Evolutionary conservation across 2,797 vertebrate species (phyloP).

Genomic region (Pseudochirops corinnae): DNA sequence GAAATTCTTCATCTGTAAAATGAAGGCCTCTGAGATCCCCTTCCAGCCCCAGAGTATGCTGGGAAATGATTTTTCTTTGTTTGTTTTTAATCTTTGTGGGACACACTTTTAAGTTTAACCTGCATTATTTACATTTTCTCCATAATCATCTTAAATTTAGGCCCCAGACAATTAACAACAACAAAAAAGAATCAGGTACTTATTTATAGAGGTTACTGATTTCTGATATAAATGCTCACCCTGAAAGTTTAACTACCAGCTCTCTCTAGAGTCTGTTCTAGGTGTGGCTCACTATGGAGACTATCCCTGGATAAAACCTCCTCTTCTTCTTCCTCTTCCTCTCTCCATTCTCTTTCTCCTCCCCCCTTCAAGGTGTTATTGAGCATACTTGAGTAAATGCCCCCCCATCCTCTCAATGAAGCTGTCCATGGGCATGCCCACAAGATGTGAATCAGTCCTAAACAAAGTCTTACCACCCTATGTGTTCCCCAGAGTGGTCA

Average conservation of each 20-base stretch:
- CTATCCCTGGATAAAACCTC: background rate
- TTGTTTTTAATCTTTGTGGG: background rate
- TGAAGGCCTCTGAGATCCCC: background rate
- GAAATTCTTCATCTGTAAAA: background rate
- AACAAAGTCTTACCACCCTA: background rate
- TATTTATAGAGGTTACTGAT: background rate
- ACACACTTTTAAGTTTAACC: background rate
- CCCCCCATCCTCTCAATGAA: background rate
- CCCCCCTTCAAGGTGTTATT: background rate
- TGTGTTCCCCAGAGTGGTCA: background rate
- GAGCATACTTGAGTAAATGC: background rate
- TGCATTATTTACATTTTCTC: background rate
- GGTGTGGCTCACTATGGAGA: background rate
- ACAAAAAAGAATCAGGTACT: background rate
- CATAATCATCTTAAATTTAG: background rate
- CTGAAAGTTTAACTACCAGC: background rate
- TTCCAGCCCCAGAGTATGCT: background rate
- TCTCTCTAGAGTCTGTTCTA: background rate
- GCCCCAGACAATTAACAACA: background rate
- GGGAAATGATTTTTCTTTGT: background rate
- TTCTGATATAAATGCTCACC: background rate
- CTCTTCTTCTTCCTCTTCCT: background rate
- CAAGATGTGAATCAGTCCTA: background rate
- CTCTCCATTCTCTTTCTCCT: too few species aligned
- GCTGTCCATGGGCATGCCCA: background rate